Evolutionary conservation across 2,797 vertebrate genomes (phyloP), one percentile per base, ranked within the genome.

Genomic region (Phataginus tetradactyla): DNA sequence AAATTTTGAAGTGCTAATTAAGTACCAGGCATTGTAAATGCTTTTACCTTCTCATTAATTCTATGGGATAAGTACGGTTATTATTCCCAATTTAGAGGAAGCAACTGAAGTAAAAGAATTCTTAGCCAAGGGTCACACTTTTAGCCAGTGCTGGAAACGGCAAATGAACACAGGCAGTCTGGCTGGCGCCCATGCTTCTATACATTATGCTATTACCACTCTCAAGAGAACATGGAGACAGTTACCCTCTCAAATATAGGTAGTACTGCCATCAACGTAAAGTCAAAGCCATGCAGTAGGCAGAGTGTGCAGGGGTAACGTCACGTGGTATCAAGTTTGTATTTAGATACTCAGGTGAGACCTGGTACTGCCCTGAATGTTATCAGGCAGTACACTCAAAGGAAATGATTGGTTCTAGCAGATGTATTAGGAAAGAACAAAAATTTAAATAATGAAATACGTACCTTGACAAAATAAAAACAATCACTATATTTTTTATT

Each of bases 381-480:
- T 49, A 85, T 3, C 49, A 23, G 39, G 29, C 7, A 86, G 32
- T 37, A 55, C 94, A 86, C 29, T 64, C 49, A 61, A 80, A 79
- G 29, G 17, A 51, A 20, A 79, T 57, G 12, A 21, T 89, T 59
- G 79, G 5, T 14, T 49, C 34, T 84, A 63, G n/a, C 27, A 68
- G 27, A 64, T 34, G 1, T 29, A 61, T 49, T 78, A 51, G 3
- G 55, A 83, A 32, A 92, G 15, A 83, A 94, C 17, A 59, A 25
- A 86, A 84, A n/a, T 75, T 80, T 63, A 59, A 92, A 92, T 84
- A 84, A 95, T 15, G 21, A 71, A 93, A 83, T 69, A 55, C 49
- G 5, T 69, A 84, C 13, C 39, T 57, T 64, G 21, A 63, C 37
- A 96, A 39, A 92, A 87, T 57, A 83, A 93, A 66, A 88, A 9